A percentile compares a stretch with the other conserved stretches of the same genome.
Conservation (phyloP, 2,113 vertebrate genomes). For the Antechinus stuartii region DNA sequence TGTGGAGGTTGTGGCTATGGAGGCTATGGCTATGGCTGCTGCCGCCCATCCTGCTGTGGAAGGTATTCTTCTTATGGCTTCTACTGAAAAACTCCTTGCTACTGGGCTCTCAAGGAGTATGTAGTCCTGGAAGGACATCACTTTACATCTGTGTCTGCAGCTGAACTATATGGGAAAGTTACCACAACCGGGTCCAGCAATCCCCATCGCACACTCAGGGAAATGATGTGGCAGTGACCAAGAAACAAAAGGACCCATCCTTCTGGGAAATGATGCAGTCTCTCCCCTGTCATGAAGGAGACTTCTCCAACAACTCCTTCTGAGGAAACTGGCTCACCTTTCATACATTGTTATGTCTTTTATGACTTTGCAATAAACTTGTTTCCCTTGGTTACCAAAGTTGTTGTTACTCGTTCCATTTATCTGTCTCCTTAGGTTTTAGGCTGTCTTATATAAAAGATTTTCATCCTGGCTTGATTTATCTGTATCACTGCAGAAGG, state of each 20-base stretch:
- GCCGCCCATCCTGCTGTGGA: no score
- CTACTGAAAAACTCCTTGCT: no score
- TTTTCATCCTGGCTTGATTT: neutral
- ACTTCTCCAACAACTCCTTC: neutral
- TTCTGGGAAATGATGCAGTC: neutral
- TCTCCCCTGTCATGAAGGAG: neutral
- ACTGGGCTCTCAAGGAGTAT: neutral
- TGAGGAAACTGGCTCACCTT: neutral
- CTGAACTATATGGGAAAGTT: neutral
- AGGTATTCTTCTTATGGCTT: no score
- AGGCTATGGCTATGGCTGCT: no score
- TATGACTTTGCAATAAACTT: neutral
- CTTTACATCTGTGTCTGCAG: neutral
- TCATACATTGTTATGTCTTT: neutral
- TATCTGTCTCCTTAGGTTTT: neutral
- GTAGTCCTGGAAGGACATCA: neutral
- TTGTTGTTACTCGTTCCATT: neutral
- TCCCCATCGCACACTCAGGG: neutral
- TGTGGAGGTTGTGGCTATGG: no score
- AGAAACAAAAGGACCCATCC: neutral
- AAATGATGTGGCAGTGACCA: rapidly evolving
- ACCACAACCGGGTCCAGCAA: neutral
- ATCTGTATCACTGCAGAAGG: neutral
- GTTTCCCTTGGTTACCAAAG: neutral
- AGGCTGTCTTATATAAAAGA: neutral